Percentiles rank a stretch among this genome's conserved stretches.
Evolutionary conservation across 2,113 vertebrate species (phyloP).

Genomic region (Calyptommatus sinebrachiatus): DNA sequence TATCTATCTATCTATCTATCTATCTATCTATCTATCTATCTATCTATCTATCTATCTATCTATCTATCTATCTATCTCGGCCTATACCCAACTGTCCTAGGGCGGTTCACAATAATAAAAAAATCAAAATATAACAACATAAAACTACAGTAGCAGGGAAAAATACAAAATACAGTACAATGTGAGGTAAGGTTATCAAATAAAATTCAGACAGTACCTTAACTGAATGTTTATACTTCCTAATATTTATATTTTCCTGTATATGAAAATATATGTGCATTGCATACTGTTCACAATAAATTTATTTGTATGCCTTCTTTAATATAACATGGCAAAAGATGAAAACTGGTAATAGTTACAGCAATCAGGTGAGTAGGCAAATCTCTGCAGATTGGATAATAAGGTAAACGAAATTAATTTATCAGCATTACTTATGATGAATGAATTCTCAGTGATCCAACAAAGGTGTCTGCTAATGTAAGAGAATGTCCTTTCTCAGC

Average conservation of each 20-base stretch:
- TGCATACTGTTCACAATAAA: conserved; percentile 30
- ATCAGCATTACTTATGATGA: conserved; percentile 37
- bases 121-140: no score
- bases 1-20: no score
- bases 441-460: neutral
- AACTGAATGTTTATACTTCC: neutral
- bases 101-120: no score
- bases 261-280: neutral
- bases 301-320: conserved; percentile 43
- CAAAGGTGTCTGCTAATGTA: neutral
- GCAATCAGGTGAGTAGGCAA: conserved; percentile 53
- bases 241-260: neutral
- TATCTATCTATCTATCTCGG: no score
- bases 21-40: no score
- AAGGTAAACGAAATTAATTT: conserved; percentile 54
- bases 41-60: no score
- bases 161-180: no score
- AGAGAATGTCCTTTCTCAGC: neutral
- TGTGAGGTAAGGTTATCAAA: no score
- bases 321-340: conserved; percentile 59
- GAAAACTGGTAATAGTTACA: conserved; percentile 46
- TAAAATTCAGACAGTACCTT: neutral
- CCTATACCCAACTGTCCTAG: no score
- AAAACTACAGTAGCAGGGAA: no score
- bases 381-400: conserved; percentile 48